These are phyloP conservation scores for Drosophila cardini DNA, from an alignment of 1,140 invertebrate genomes.

Conservation along the genomic window DNA sequence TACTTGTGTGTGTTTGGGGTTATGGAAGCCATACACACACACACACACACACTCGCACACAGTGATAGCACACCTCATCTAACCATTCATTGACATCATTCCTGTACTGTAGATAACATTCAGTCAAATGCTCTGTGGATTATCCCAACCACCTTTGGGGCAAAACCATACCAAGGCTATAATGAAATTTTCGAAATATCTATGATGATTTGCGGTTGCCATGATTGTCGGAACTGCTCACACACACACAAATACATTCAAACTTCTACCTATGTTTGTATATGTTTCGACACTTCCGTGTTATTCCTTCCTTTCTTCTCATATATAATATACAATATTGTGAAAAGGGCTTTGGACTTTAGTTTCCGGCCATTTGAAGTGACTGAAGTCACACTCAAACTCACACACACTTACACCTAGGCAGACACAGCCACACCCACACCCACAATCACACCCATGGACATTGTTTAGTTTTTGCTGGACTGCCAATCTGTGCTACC, in stretches of 20 bases:
- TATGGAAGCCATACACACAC: slow-evolving; percentile 31
- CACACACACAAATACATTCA: background rate
- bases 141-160: slow-evolving; percentile 58
- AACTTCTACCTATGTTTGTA: background rate
- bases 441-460: too few species aligned
- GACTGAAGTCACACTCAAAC: slow-evolving; percentile 64
- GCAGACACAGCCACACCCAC: background rate
- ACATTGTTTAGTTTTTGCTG: slow-evolving; percentile 38
- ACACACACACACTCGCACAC: slow-evolving; percentile 17
- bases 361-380: slow-evolving; percentile 62
- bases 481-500: slow-evolving; percentile 38
- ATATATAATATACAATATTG: slow-evolving; percentile 37
- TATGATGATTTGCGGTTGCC: slow-evolving; percentile 80
- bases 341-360: slow-evolving; percentile 55
- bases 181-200: slow-evolving; percentile 82
- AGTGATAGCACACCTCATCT: slow-evolving; percentile 69
- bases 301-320: background rate
- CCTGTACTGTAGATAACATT: slow-evolving; percentile 78
- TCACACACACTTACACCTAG: slow-evolving; percentile 8
- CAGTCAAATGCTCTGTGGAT: slow-evolving; percentile 69
- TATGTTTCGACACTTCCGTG: slow-evolving; percentile 55
- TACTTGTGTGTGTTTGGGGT: slow-evolving; percentile 24
- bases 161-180: slow-evolving; percentile 48
- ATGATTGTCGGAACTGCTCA: slow-evolving; percentile 59
- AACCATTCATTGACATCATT: slow-evolving; percentile 79